Evolutionary conservation across 2,797 vertebrate species (phyloP).

Genomic region (Nothura maculosa): DNA sequence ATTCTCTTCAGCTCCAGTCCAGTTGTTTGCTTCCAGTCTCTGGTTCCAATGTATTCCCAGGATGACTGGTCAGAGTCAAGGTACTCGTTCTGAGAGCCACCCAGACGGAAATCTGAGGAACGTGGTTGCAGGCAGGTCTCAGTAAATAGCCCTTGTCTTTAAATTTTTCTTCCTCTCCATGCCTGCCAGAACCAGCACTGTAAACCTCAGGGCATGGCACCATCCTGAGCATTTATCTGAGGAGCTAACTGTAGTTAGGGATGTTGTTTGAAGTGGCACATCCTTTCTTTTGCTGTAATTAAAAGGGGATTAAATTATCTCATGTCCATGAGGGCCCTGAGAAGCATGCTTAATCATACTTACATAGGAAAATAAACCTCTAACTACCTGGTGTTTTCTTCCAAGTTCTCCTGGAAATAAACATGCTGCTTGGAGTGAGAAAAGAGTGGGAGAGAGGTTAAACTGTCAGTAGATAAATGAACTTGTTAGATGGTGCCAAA

Average conservation of each 20-base stretch:
- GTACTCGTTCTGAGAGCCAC: background rate
- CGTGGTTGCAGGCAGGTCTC: background rate
- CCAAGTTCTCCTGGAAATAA: background rate
- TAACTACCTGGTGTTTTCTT: background rate
- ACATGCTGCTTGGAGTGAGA: background rate
- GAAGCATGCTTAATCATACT: background rate
- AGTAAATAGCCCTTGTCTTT: background rate
- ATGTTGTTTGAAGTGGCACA: background rate
- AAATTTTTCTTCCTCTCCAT: background rate
- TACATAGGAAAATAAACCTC: background rate
- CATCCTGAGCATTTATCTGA: background rate
- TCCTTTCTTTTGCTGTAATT: background rate
- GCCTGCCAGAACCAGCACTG: background rate
- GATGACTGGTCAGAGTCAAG: background rate
- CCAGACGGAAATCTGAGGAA: background rate
- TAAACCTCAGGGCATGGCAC: background rate
- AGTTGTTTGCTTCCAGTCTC: background rate
- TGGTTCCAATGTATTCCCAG: fast-evolving
- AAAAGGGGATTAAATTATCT: background rate
- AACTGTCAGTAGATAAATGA: background rate
- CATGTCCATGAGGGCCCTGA: background rate
- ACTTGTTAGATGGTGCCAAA: background rate
- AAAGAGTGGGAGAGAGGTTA: background rate
- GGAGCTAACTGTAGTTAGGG: background rate
- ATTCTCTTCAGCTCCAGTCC: background rate